Evolutionary conservation across 2,113 vertebrate species (phyloP).

Genomic region (Mastomys natalensis): DNA sequence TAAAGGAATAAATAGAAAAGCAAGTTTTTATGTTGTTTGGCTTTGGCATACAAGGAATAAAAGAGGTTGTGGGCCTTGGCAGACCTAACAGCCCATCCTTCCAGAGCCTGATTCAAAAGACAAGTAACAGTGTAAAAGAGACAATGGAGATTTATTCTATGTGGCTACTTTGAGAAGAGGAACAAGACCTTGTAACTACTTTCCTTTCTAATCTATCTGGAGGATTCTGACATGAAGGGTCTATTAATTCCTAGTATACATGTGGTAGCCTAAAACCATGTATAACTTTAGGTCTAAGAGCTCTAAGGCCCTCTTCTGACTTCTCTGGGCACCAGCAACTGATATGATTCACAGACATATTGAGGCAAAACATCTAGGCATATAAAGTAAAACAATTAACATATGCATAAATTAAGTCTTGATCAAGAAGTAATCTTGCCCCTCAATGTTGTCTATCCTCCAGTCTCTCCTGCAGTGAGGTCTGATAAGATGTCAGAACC

Average conservation of each 20-base stretch:
- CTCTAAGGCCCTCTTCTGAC: neutral
- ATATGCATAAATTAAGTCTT: neutral
- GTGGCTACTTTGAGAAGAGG: neutral
- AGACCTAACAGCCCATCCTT: neutral
- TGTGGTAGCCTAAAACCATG: neutral
- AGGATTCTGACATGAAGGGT: neutral
- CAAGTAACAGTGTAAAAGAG: neutral
- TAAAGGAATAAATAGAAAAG: neutral
- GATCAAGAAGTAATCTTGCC: neutral
- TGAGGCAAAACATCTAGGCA: neutral
- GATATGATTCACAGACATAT: neutral
- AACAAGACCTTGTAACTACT: neutral
- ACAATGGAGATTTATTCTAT: no score
- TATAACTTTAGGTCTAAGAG: neutral
- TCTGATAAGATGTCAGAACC: neutral
- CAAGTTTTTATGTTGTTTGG: neutral
- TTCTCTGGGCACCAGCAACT: neutral
- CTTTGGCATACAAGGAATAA: neutral
- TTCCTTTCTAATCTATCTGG: neutral
- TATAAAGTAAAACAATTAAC: neutral
- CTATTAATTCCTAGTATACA: neutral
- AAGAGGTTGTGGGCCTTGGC: neutral
- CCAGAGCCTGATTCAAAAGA: neutral
- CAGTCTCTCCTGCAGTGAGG: neutral
- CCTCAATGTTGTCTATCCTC: neutral